These are phyloP conservation scores for Tonatia bakeri DNA, from an alignment of 2,113 vertebrate genomes.

Conservation along the genomic window DNA sequence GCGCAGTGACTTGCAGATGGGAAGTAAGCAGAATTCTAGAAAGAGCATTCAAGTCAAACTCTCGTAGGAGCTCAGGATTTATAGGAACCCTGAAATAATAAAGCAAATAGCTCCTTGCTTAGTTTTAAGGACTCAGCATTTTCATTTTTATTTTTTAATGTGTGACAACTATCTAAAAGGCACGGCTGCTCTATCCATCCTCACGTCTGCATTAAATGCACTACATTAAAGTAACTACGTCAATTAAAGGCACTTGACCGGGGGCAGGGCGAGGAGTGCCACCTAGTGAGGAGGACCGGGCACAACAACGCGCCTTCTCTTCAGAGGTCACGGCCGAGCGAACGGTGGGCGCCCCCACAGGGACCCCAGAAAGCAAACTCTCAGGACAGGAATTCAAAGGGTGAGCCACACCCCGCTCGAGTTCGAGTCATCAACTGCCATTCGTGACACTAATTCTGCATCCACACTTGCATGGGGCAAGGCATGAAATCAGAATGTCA, in stretches of 20 bases:
- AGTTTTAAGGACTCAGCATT: background rate
- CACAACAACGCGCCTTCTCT: background rate
- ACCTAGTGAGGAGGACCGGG: background rate
- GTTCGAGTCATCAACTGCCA: background rate
- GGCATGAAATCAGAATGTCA: background rate
- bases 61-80: background rate
- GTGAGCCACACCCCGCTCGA: background rate
- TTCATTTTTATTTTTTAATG: background rate
- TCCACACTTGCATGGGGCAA: background rate
- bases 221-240: background rate
- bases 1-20: background rate
- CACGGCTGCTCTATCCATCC: background rate
- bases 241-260: background rate
- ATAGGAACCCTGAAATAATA: background rate
- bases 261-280: background rate
- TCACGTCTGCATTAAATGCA: no score
- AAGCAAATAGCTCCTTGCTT: background rate
- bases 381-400: background rate
- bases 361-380: background rate
- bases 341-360: background rate
- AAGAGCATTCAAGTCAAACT: background rate
- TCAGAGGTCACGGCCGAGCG: background rate
- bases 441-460: background rate
- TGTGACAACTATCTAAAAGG: background rate
- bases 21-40: background rate